Percentiles rank a stretch among this genome's conserved stretches.
Conservation (phyloP, 2,888 invertebrate genomes). For the Congeria kusceri region DNA sequence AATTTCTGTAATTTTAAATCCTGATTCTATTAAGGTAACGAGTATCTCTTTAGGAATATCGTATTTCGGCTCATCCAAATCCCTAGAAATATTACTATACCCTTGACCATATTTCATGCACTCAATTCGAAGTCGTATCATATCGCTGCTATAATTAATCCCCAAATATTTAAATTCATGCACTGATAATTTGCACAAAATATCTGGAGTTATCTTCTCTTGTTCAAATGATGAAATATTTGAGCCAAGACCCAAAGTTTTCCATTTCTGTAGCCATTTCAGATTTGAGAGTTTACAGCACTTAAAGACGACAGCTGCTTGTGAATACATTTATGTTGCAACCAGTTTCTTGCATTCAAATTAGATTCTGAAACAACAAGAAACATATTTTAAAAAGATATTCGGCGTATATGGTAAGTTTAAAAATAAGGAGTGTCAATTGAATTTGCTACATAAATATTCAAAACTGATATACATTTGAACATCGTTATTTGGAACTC, state of each 20-base stretch:
- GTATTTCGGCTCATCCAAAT: neutral
- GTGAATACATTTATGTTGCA: too few relatives aligned
- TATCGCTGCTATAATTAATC: slow-evolving; percentile 16
- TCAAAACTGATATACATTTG: too few relatives aligned
- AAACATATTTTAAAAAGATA: too few relatives aligned
- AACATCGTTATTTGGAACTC: too few relatives aligned
- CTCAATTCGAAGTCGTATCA: slow-evolving; percentile 45
- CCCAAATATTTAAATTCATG: slow-evolving; percentile 40
- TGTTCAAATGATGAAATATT: slow-evolving; percentile 13
- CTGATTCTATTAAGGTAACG: slow-evolving; percentile 22
- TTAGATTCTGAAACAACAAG: too few relatives aligned
- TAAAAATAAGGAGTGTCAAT: too few relatives aligned
- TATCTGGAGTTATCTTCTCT: slow-evolving; percentile 42
- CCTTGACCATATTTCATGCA: slow-evolving; percentile 37
- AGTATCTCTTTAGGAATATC: slow-evolving; percentile 31
- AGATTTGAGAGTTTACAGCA: neutral
- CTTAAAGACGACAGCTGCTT: too few relatives aligned
- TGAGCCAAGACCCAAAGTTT: slow-evolving; percentile 15
- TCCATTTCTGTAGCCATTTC: slow-evolving; percentile 18
- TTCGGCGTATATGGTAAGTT: too few relatives aligned
- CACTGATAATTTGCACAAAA: slow-evolving; percentile 29
- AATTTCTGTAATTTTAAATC: slow-evolving; percentile 38
- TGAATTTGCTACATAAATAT: too few relatives aligned
- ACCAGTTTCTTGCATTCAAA: too few relatives aligned
- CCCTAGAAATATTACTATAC: too few relatives aligned